Conservation (phyloP, 2,113 vertebrate species). For the Limanda limanda region DNA sequence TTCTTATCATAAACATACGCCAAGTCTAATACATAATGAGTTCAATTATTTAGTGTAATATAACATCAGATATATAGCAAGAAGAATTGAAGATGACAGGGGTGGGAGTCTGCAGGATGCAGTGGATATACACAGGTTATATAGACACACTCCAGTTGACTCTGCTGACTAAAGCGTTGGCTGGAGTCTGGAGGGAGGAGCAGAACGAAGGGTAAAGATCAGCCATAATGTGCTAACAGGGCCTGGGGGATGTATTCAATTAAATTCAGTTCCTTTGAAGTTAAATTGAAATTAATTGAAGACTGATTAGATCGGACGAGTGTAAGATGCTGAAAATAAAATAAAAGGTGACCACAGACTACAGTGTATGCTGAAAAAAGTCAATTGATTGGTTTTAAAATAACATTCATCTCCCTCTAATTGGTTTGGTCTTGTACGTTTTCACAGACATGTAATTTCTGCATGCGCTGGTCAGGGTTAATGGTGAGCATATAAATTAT, state of each 20-base stretch:
- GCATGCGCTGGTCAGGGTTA: background rate
- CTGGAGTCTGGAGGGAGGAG: conserved; percentile 1
- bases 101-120: background rate
- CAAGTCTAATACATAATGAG: background rate
- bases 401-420: background rate
- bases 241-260: background rate
- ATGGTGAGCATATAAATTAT: background rate
- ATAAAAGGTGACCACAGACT: background rate
- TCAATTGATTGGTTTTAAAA: too few relatives aligned
- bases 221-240: background rate
- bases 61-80: too few relatives aligned
- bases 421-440: conserved; percentile 1
- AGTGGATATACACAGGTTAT: too few relatives aligned
- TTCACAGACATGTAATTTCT: background rate
- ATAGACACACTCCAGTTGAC: background rate
- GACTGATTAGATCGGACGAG: background rate
- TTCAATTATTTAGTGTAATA: background rate
- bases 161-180: background rate
- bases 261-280: background rate
- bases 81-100: background rate
- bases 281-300: background rate
- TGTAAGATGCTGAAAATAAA: background rate
- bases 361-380: background rate
- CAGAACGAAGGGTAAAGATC: background rate
- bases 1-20: background rate